A percentile compares a stretch with the other conserved stretches of the same genome.
Conservation (phyloP, 2,888 invertebrate genomes). For the Tanypteryx hageni region DNA sequence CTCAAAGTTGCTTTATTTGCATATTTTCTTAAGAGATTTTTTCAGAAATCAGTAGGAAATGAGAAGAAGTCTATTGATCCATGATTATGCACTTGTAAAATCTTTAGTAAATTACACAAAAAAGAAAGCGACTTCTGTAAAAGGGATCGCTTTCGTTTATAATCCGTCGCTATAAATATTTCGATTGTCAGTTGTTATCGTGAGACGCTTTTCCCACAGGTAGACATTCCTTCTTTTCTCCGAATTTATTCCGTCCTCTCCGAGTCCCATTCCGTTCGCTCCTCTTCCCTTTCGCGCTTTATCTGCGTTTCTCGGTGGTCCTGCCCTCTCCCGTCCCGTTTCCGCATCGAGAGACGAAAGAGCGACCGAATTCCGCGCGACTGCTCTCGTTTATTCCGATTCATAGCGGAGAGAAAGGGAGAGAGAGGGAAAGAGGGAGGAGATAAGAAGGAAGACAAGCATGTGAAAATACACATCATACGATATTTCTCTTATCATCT, state of each 20-base stretch:
- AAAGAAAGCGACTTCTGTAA: not conserved
- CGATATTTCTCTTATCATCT: too few relatives aligned
- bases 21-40: too few relatives aligned
- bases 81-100: too few relatives aligned
- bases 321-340: constrained; percentile 28
- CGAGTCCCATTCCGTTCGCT: not conserved
- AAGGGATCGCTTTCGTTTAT: constrained; percentile 18
- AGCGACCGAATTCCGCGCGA: not conserved
- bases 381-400: not conserved
- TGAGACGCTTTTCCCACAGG: not conserved
- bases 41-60: too few relatives aligned
- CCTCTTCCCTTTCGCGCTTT: not conserved
- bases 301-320: not conserved
- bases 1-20: too few relatives aligned
- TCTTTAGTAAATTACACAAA: too few relatives aligned
- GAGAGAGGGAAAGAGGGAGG: not conserved
- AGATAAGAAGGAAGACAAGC: not conserved
- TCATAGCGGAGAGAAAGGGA: constrained; percentile 25
- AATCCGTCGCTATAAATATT: constrained; percentile 23
- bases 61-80: too few relatives aligned
- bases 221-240: not conserved
- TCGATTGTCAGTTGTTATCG: constrained; percentile 12
- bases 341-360: not conserved
- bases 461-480: too few relatives aligned
- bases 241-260: not conserved